Evolutionary conservation across 2,888 invertebrate species (phyloP).

Genomic region (Cepaea hortensis): DNA sequence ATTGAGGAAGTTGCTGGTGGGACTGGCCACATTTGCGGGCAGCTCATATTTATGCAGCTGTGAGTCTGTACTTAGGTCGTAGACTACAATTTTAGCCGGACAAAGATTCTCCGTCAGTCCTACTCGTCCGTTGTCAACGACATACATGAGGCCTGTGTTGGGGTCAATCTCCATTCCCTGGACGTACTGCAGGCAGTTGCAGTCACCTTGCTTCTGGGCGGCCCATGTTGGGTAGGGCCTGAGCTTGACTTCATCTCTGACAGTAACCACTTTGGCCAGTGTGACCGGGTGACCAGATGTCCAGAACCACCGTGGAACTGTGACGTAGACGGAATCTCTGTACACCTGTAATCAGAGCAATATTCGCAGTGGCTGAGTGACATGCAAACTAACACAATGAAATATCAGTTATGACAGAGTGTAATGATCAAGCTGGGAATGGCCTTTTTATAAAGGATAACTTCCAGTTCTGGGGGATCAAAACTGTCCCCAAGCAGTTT

Average conservation of each 20-base stretch:
- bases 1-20: slow-evolving; percentile 59
- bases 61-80: slow-evolving; percentile 56
- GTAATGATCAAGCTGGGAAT: no score
- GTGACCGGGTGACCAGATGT: slow-evolving; percentile 48
- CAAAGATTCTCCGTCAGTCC: slow-evolving; percentile 53
- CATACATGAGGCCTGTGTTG: slow-evolving; percentile 64
- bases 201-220: slow-evolving; percentile 61
- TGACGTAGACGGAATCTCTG: slow-evolving; percentile 60
- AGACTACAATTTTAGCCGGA: slow-evolving; percentile 64
- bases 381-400: no score
- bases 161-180: slow-evolving; percentile 68
- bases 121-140: slow-evolving; percentile 61
- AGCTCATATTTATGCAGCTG: slow-evolving; percentile 58
- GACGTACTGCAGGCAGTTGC: slow-evolving; percentile 63
- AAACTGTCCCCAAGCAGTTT: no score
- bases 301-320: slow-evolving; percentile 60
- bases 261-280: slow-evolving; percentile 52
- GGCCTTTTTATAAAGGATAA: no score
- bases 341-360: slow-evolving; percentile 50
- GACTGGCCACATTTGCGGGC: slow-evolving; percentile 58
- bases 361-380: no score
- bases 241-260: slow-evolving; percentile 48
- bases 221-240: slow-evolving; percentile 64
- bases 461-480: no score
- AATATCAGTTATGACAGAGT: no score